Evolutionary conservation across 53 echinoderm and acorn worm species (phyloP).

Genomic region (Stichopus horrens): DNA sequence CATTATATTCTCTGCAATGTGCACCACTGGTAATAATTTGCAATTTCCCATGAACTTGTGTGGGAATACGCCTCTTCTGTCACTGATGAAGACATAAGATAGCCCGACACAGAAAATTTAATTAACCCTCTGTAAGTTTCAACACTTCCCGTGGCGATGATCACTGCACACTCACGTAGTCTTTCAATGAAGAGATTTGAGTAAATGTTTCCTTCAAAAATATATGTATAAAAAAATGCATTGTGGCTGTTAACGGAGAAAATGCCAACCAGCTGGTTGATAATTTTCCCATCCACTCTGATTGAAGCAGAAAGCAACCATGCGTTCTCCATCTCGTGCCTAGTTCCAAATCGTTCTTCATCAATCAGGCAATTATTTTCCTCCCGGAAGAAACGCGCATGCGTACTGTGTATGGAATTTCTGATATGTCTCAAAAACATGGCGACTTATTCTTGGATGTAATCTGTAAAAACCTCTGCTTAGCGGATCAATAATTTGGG

Average conservation of each 20-base stretch:
- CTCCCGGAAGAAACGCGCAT: slow-evolving; percentile 55
- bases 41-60: slow-evolving; percentile 11
- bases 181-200: slow-evolving; percentile 33
- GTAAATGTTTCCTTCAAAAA: slow-evolving; percentile 34
- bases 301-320: slow-evolving; percentile 45
- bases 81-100: slow-evolving; percentile 4
- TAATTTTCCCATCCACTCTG: slow-evolving; percentile 39
- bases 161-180: slow-evolving; percentile 7
- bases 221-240: slow-evolving; percentile 11
- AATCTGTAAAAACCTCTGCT: slow-evolving; percentile 48
- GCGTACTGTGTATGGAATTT: slow-evolving; percentile 72
- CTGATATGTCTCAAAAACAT: slow-evolving; percentile 81
- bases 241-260: slow-evolving; percentile 39
- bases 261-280: slow-evolving; percentile 47
- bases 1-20: slow-evolving; percentile 6
- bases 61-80: slow-evolving; percentile 10
- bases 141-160: slow-evolving; percentile 8
- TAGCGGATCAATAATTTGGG: slow-evolving; percentile 45
- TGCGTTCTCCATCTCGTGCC: slow-evolving; percentile 39
- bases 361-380: slow-evolving; percentile 50
- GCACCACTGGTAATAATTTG: background rate
- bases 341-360: slow-evolving; percentile 48
- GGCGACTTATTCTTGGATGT: slow-evolving; percentile 51
- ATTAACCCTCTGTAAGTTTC: background rate
- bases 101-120: slow-evolving; percentile 3